Percentiles rank a stretch among this genome's conserved stretches.
Evolutionary conservation across 2,113 vertebrate species (phyloP).

Genomic region (Madoqua kirkii): DNA sequence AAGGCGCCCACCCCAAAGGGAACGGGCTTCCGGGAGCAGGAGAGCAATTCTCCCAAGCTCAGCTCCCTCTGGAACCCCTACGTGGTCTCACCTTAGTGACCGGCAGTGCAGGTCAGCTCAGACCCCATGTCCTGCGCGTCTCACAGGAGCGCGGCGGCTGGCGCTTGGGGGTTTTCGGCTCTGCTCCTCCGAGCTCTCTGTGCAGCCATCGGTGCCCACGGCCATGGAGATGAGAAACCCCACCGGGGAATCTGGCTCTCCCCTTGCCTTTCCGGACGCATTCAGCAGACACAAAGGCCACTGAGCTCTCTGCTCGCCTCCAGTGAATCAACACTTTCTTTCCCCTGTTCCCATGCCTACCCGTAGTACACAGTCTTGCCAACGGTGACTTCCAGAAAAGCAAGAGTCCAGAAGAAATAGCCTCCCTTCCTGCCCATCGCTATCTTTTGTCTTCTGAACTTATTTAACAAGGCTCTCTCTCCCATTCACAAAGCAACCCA

Average conservation of each 20-base stretch:
- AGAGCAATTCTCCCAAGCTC: not conserved
- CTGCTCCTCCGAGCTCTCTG: not conserved
- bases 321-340: constrained; percentile 69
- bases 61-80: not conserved
- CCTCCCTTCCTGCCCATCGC: not conserved
- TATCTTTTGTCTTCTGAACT: not conserved
- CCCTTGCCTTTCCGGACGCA: constrained; percentile 65
- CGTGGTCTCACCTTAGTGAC: constrained; percentile 44
- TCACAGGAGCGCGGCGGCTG: not conserved
- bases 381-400: constrained; percentile 21
- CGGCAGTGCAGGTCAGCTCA: not conserved
- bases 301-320: constrained; percentile 29
- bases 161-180: not conserved
- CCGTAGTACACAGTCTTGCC: constrained; percentile 24
- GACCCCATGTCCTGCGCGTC: not conserved
- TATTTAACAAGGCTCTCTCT: not conserved
- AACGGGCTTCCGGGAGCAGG: not conserved
- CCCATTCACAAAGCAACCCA: not conserved
- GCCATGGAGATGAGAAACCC: constrained; percentile 65
- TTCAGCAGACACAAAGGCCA: constrained; percentile 63
- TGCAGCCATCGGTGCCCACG: constrained; percentile 17
- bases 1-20: not conserved
- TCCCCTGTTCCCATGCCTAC: constrained; percentile 69
- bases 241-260: constrained; percentile 53
- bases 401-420: constrained; percentile 5